Conservation (phyloP, 2,797 vertebrate genomes). For the Alca torda region DNA sequence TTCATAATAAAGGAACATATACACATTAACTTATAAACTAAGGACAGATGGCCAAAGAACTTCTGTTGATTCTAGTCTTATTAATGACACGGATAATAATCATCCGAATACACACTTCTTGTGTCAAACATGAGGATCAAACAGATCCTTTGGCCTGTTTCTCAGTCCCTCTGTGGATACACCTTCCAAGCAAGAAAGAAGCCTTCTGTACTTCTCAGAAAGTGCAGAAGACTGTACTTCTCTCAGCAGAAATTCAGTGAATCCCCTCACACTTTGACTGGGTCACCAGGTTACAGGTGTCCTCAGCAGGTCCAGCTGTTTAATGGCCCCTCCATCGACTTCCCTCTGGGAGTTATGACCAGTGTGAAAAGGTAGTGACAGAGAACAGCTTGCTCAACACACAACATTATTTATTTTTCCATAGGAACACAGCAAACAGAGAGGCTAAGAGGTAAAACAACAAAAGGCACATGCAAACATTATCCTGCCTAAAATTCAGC, state of each 20-base stretch:
- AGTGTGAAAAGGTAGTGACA: constrained; percentile 60
- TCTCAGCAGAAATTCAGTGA: constrained; percentile 4
- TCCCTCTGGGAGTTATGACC: constrained; percentile 40
- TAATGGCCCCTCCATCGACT: constrained; percentile 18
- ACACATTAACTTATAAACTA: not conserved
- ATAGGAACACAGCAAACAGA: constrained; percentile 52
- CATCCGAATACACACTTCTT: not conserved
- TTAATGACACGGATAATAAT: not conserved
- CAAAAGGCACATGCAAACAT: not conserved
- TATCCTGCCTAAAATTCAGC: not conserved
- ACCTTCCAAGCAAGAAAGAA: not conserved
- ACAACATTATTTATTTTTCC: constrained; percentile 57
- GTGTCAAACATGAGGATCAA: not conserved
- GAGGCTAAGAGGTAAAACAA: constrained; percentile 19
- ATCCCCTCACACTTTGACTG: not conserved
- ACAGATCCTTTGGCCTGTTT: not conserved
- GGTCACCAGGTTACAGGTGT: constrained; percentile 65
- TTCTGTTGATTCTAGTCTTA: not conserved
- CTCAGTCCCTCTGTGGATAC: not conserved
- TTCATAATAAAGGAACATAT: not conserved
- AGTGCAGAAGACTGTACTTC: not conserved
- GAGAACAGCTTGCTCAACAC: constrained; percentile 52
- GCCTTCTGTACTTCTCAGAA: not conserved
- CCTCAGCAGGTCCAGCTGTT: constrained; percentile 58
- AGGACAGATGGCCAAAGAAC: not conserved